Conservation (phyloP, 92 coral and sea anemone genomes). For the Anthopleura xanthogrammica region DNA sequence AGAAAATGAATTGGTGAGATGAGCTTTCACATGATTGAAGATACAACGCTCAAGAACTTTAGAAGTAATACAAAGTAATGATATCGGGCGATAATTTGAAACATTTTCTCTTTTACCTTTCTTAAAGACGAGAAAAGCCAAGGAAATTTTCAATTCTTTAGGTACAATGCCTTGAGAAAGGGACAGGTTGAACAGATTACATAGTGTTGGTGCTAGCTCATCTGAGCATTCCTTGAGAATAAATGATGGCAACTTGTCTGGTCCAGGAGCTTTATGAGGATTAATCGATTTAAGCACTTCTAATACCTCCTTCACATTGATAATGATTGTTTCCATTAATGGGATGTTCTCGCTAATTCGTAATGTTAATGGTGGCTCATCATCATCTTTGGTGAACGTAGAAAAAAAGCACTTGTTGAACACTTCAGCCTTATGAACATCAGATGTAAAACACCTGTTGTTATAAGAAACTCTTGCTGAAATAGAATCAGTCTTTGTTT, state of each 20-base stretch:
- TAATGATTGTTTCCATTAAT: conserved; percentile 7
- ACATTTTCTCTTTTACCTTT: conserved; percentile 15
- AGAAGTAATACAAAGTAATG: background rate
- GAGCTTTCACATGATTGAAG: background rate
- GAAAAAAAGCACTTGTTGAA: conserved; percentile 28
- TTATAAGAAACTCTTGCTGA: background rate
- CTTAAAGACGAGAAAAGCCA: conserved; percentile 41
- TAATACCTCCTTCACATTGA: too few relatives aligned
- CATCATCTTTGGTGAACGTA: conserved; percentile 12
- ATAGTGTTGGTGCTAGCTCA: conserved; percentile 47
- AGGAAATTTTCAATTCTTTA: conserved; percentile 29
- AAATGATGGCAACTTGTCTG: conserved; percentile 39
- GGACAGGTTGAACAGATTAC: conserved; percentile 34
- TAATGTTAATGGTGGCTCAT: too few relatives aligned
- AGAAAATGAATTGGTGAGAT: conserved; percentile 1
- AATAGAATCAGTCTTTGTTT: conserved; percentile 28
- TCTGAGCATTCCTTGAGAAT: conserved; percentile 43
- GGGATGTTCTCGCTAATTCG: too few relatives aligned
- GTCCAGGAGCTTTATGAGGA: conserved; percentile 47
- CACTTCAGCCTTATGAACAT: conserved; percentile 20
- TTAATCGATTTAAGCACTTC: conserved; percentile 17
- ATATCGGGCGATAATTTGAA: conserved; percentile 7
- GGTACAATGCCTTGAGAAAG: conserved; percentile 32
- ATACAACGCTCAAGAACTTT: conserved; percentile 14
- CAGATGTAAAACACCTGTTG: background rate